phyloP scores from a whole-genome alignment of 64 coral and sea anemone genomes.

The Montipora capricornis region DNA sequence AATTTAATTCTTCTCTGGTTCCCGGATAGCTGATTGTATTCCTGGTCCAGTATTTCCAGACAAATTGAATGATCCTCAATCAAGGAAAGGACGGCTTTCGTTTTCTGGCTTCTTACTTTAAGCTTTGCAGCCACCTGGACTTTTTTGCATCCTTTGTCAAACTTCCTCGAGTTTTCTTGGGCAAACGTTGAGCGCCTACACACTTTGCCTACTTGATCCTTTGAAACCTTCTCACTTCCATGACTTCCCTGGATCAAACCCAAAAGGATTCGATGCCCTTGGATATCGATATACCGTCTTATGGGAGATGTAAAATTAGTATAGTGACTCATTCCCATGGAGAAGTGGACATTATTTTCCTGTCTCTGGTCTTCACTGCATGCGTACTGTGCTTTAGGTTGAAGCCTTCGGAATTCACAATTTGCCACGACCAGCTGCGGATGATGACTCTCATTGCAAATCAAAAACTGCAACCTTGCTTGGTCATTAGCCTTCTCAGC shows the following conservation, averaged over 20 bases:
- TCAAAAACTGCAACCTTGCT: conserved; percentile 19
- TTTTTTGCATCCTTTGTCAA: conserved; percentile 71
- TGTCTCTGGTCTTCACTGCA: conserved; percentile 25
- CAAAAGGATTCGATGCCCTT: conserved; percentile 60
- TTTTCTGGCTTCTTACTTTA: background rate
- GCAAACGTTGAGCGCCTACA: conserved; percentile 79
- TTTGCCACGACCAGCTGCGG: conserved; percentile 73
- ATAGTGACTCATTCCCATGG: conserved; percentile 69
- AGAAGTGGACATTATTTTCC: conserved; percentile 33
- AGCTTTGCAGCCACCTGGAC: conserved; percentile 61
- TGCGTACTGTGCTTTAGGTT: conserved; percentile 47
- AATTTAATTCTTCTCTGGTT: conserved; percentile 37
- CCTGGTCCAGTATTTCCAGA: conserved; percentile 12
- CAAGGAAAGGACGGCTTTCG: conserved; percentile 28
- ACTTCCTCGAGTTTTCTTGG: conserved; percentile 52
- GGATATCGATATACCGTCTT: conserved; percentile 83
- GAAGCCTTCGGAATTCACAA: conserved; percentile 60
- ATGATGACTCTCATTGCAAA: conserved; percentile 64
- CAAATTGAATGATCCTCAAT: conserved; percentile 47
- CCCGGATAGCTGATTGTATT: background rate
- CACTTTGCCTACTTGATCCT: conserved; percentile 55
- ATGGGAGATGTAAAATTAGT: conserved; percentile 92
- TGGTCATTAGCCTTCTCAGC: conserved; percentile 26
- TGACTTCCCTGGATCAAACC: background rate
- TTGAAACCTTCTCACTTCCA: background rate